These are phyloP conservation scores for Alviniconcha marisindica DNA, from an alignment of 1,140 invertebrate species.

Conservation along the genomic window DNA sequence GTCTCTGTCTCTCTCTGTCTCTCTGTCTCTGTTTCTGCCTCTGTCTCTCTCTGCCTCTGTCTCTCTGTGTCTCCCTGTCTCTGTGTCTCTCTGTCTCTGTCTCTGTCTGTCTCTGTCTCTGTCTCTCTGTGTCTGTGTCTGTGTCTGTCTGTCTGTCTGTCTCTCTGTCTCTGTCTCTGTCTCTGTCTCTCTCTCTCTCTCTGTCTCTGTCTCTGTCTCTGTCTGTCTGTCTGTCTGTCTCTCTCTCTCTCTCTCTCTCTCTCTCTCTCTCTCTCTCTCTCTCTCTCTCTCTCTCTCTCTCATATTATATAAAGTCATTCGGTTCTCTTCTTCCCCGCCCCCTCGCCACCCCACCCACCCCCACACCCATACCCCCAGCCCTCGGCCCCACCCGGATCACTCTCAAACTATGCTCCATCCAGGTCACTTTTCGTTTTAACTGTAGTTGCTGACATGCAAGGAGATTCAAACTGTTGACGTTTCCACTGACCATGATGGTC, in stretches of 20 bases:
- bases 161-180: conserved; percentile 5
- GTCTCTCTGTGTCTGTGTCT: not conserved
- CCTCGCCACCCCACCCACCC: too few species aligned
- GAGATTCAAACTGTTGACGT: too few species aligned
- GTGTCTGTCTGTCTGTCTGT: not conserved
- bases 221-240: not conserved
- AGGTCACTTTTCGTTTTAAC: too few species aligned
- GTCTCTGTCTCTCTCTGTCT: not conserved
- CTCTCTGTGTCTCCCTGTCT: not conserved
- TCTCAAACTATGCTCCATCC: too few species aligned
- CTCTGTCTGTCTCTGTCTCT: not conserved
- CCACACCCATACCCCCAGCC: too few species aligned
- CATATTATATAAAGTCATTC: too few species aligned
- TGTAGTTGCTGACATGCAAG: too few species aligned
- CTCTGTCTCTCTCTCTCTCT: conserved; percentile 18
- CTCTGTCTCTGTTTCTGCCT: not conserved
- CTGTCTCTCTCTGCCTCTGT: not conserved
- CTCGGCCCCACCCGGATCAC: too few species aligned
- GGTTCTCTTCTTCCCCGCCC: too few species aligned
- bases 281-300: not conserved
- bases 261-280: not conserved
- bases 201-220: not conserved
- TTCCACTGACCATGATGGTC: too few species aligned
- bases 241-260: not conserved
- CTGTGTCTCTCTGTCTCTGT: not conserved